Evolutionary conservation across 2,888 invertebrate genomes (phyloP).

Genomic region (Leptarthrus brevirostris): DNA sequence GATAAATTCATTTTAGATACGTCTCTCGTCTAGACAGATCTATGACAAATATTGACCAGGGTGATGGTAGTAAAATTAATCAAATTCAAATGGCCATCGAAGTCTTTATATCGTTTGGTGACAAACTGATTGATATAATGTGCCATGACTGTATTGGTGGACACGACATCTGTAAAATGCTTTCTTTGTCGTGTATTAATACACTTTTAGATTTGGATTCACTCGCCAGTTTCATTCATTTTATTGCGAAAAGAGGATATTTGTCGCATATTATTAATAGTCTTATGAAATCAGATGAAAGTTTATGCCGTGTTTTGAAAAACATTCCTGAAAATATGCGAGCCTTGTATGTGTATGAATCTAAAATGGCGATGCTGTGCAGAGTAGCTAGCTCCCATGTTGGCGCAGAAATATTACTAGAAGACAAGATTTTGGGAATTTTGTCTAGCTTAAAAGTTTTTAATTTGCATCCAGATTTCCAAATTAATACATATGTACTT

Average conservation of each 20-base stretch:
- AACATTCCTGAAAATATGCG: conserved; percentile 76
- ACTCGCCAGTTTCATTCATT: conserved; percentile 74
- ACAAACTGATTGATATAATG: conserved; percentile 81
- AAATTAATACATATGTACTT: conserved; percentile 57
- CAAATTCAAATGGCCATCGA: conserved; percentile 68
- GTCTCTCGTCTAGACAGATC: conserved; percentile 77
- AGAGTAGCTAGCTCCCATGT: conserved; percentile 75
- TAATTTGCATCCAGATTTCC: conserved; percentile 78
- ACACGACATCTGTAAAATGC: conserved; percentile 90
- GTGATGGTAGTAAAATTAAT: conserved; percentile 71
- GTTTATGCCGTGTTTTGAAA: conserved; percentile 74
- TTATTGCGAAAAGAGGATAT: conserved; percentile 75
- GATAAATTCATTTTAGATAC: conserved; percentile 67
- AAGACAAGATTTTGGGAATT: conserved; percentile 72
- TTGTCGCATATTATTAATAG: conserved; percentile 86
- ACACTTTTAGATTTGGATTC: conserved; percentile 81
- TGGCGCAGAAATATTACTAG: conserved; percentile 75
- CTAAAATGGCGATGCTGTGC: conserved; percentile 83
- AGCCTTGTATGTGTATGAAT: conserved; percentile 86
- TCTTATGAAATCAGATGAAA: conserved; percentile 79
- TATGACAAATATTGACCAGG: conserved; percentile 69
- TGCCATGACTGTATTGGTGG: conserved; percentile 90
- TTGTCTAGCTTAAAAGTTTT: conserved; percentile 78
- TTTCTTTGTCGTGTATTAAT: conserved; percentile 85
- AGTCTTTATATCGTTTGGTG: conserved; percentile 80